Base-by-base conservation (phyloP, 2,797 vertebrate species). In the Anguilla anguilla region DNA sequence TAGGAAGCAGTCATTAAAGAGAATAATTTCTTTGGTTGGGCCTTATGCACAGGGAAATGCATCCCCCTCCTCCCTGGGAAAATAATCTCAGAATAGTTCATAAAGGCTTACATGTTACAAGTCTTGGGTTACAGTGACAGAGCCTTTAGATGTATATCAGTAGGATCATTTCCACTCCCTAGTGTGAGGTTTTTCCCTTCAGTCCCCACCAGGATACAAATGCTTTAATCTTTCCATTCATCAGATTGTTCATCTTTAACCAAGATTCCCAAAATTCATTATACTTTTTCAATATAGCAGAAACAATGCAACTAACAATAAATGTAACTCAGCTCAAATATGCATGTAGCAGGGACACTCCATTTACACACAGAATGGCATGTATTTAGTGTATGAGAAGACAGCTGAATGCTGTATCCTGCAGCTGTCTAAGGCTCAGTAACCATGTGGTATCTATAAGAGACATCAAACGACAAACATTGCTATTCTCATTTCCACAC, bases 21-120 rank as follows among this genome's bases (percentile, higher is more conserved):
- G 90, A 85, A 89, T 72, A 84, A 90, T 92, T 95, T 91, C 92
- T 92, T 91, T 89, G 91, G 93, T 92, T 91, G 93, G 93, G 93
- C 91, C 94, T 95, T 95, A 93, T 93, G 90, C 92, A 93, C 91
- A 89, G 31, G 57, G 93, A 92, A 91, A 92, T 93, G 91, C 89
- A 87, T 85, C 69, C 86, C 91, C 81, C 93, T 93, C 94, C 93
- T 91, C 94, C 94, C 94, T 96, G 96, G 96, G 95, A 95, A 96
- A 94, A 93, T 94, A 95, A 95, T 95, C 96, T 96, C 95, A 97
- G 96, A 97, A 97, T 97, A 97, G 96, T 97, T 96, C 94, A 94
- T 94, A 95, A 96, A 96, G 96, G 96, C 95, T 90, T 93, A 95
- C 95, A 95, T 95, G 95, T 95, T 95, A 95, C 95, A 91, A 93